Evolutionary conservation across 2,888 invertebrate species (phyloP), one percentile per base, ranked within the genome.

Genomic region (Pocota personata): DNA sequence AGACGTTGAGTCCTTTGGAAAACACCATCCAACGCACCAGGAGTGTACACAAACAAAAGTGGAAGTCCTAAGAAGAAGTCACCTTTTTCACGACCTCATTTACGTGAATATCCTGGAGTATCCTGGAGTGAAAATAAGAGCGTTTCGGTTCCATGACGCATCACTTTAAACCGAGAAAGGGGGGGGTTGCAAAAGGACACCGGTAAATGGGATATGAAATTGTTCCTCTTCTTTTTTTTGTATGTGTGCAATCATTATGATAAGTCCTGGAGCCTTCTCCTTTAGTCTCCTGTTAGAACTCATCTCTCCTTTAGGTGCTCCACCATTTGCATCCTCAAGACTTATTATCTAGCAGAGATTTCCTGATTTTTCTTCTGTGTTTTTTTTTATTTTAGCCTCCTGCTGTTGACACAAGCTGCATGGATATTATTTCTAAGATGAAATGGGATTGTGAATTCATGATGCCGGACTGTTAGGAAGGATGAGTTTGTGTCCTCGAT

Each of bases 301-400:
- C 46, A 48, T 46, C 62, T 46, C 62, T 71, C 32, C 48, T 46
- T 16, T 48, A 69, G 79, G 69, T 79, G 43, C 75, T 79, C 30
- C 50, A 80, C 40, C 80, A 64, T 80, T 76, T 84, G 80, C 80
- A 84, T 84, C 80, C 79, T 80, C 75, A 58, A 69, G 48, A 75
- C 75, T 80, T 76, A 79, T 76, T 84, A 80, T 84, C 80, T 58
- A 46, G 50, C 8, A 75, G 64, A 84, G 80, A 84, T 84, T 84
- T 84, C 80, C 84, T 84, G 80, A 80, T 80, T 27, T 43, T 40
- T 37, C 5, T 27, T 12, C 30, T 55, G 10, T n/a, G 16, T 43
- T 16, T 55, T 19, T 35, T 19, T 67, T 35, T 27, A n/a, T 57
- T 32, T 16, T 60, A 16, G 30, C 30, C 7, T 24, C 52, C 43